Percentiles rank a stretch among this genome's conserved stretches.
Evolutionary conservation across 2,113 vertebrate species (phyloP).

Genomic region (Catharus bicknelli): DNA sequence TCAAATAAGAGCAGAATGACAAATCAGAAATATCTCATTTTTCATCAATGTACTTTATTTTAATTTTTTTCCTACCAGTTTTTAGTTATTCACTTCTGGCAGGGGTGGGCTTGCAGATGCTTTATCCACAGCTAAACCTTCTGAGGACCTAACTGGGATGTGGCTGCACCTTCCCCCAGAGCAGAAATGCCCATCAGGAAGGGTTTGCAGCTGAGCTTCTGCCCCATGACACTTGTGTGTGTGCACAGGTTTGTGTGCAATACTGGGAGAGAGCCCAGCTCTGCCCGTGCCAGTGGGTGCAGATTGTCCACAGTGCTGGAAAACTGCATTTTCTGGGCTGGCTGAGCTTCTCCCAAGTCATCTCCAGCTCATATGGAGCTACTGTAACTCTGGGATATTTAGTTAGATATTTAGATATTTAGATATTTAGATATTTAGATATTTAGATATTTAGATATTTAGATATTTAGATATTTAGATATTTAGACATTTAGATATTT

Average conservation of each 20-base stretch:
- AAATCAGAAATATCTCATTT: conserved; percentile 15
- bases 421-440: not conserved
- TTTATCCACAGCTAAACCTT: not conserved
- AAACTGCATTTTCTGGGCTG: not conserved
- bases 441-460: not conserved
- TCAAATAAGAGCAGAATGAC: not conserved
- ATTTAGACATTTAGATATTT: not conserved
- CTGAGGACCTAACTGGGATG: not conserved
- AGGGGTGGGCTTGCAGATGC: not conserved
- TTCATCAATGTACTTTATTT: not conserved
- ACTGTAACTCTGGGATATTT: not conserved
- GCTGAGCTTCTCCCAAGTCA: not conserved
- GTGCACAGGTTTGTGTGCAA: not conserved
- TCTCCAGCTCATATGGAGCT: not conserved
- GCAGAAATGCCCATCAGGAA: not conserved
- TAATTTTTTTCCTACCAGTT: not conserved
- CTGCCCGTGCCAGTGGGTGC: accelerated
- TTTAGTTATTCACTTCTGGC: not conserved
- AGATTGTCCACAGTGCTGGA: not conserved
- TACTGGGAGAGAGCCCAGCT: not conserved
- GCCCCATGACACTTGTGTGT: accelerated
- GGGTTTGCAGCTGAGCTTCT: not conserved
- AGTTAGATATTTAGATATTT: not conserved
- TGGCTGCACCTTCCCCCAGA: not conserved
- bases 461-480: not conserved